Conservation (phyloP, 2,888 invertebrate species). For the Anthoptus insignis region DNA sequence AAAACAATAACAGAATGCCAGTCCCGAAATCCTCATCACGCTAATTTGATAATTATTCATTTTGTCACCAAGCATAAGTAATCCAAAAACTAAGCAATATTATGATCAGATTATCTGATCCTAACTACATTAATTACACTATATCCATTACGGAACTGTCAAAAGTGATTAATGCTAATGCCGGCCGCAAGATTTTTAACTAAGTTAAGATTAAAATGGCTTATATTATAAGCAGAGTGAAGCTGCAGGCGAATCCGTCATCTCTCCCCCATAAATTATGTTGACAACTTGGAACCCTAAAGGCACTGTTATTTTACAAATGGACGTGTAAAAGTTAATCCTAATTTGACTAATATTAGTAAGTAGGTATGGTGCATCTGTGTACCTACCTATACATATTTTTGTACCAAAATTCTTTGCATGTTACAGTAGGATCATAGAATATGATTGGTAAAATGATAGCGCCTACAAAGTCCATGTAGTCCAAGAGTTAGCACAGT, state of each 20-base stretch:
- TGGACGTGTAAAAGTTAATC: conserved; percentile 5
- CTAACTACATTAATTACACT: conserved; percentile 69
- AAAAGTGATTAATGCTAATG: conserved; percentile 85
- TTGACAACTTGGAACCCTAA: conserved; percentile 78
- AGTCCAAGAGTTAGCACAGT: no score
- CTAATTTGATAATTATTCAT: no score
- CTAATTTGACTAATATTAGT: neutral
- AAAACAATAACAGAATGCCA: no score
- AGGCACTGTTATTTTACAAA: conserved; percentile 8
- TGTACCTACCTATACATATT: no score
- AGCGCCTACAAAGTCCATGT: no score
- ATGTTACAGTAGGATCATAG: no score
- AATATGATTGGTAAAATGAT: no score
- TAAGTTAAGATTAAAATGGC: conserved; percentile 87
- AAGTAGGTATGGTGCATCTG: neutral
- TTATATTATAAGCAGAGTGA: conserved; percentile 77
- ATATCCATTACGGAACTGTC: conserved; percentile 83
- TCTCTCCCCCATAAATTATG: conserved; percentile 81
- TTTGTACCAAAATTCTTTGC: no score
- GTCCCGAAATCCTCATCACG: no score
- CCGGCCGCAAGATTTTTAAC: conserved; percentile 86
- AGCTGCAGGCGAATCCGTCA: conserved; percentile 81
- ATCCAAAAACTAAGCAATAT: neutral
- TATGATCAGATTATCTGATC: conserved; percentile 12
- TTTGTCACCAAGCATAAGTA: neutral